phyloP scores from a whole-genome alignment of 1,140 invertebrate species.

The Bombus ignitus region DNA sequence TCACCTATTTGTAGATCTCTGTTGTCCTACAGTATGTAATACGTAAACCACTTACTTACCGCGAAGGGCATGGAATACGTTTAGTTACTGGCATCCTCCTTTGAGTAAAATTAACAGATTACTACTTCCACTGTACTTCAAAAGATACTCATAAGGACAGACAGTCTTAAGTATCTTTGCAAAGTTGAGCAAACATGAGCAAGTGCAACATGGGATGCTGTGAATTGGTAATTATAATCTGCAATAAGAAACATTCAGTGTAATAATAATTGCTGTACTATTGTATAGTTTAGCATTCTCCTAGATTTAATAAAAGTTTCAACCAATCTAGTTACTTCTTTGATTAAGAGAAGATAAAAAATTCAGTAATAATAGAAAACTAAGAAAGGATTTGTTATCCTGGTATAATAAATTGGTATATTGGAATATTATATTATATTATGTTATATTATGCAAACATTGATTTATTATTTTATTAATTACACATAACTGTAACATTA shows the following conservation, averaged over 20 bases:
- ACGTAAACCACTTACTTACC: slow-evolving; percentile 66
- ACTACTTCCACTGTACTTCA: slow-evolving; percentile 66
- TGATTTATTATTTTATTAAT: not conserved
- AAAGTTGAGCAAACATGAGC: slow-evolving; percentile 58
- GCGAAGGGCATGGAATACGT: slow-evolving; percentile 66
- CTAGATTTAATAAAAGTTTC: slow-evolving; percentile 16
- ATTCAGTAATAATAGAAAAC: not conserved
- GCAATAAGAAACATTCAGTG: slow-evolving; percentile 64
- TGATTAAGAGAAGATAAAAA: not conserved
- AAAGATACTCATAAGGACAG: slow-evolving; percentile 65
- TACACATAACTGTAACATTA: not conserved
- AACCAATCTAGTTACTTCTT: not conserved
- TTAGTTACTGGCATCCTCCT: slow-evolving; percentile 69
- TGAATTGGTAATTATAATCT: slow-evolving; percentile 66
- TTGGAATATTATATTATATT: too few species aligned
- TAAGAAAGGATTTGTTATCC: slow-evolving; percentile 7
- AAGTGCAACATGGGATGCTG: slow-evolving; percentile 62
- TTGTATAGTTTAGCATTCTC: slow-evolving; percentile 31
- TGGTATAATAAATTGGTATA: not conserved
- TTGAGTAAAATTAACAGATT: slow-evolving; percentile 64
- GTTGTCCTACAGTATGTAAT: slow-evolving; percentile 63
- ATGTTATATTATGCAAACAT: not conserved
- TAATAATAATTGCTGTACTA: slow-evolving; percentile 50
- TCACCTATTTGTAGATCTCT: slow-evolving; percentile 20
- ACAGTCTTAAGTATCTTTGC: slow-evolving; percentile 64